phyloP scores from a whole-genome alignment of 2,888 invertebrate genomes.

The Rhaphigaster nebulosa region DNA sequence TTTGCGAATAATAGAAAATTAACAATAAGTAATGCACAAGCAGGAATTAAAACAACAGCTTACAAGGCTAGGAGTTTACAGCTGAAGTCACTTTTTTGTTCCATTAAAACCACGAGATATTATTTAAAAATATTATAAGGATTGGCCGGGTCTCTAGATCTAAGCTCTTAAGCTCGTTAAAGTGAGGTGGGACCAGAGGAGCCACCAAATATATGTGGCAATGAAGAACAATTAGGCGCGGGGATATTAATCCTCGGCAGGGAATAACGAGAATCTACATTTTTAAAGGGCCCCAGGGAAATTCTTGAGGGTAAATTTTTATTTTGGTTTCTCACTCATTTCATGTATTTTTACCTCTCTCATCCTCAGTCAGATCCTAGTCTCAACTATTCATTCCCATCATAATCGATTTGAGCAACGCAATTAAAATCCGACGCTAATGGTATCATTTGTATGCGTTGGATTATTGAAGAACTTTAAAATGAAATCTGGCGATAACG shows the following conservation, averaged over 20 bases:
- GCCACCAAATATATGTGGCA: background rate
- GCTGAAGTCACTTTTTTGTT: background rate
- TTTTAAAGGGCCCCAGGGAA: slow-evolving; percentile 32
- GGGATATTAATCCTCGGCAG: slow-evolving; percentile 11
- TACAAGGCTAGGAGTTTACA: background rate
- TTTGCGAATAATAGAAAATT: too few species aligned
- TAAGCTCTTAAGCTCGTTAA: background rate
- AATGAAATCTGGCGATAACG: too few species aligned
- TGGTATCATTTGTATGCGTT: background rate
- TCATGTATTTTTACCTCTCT: background rate
- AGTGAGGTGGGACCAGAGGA: background rate
- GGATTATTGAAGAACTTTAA: too few species aligned
- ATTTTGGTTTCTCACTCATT: background rate
- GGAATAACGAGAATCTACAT: slow-evolving; percentile 43
- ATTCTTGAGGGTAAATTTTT: slow-evolving; percentile 40
- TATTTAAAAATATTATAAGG: slow-evolving; percentile 11
- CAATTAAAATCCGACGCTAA: background rate
- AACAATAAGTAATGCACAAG: too few species aligned
- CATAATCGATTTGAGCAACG: background rate
- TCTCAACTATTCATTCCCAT: background rate
- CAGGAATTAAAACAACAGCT: background rate
- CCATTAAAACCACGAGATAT: background rate
- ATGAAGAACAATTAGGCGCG: slow-evolving; percentile 3
- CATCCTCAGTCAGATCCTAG: background rate
- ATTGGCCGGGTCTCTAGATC: background rate